Percentiles rank a stretch among this genome's conserved stretches.
Evolutionary conservation across 2,797 vertebrate genomes (phyloP).

Genomic region (Capromys pilorides): DNA sequence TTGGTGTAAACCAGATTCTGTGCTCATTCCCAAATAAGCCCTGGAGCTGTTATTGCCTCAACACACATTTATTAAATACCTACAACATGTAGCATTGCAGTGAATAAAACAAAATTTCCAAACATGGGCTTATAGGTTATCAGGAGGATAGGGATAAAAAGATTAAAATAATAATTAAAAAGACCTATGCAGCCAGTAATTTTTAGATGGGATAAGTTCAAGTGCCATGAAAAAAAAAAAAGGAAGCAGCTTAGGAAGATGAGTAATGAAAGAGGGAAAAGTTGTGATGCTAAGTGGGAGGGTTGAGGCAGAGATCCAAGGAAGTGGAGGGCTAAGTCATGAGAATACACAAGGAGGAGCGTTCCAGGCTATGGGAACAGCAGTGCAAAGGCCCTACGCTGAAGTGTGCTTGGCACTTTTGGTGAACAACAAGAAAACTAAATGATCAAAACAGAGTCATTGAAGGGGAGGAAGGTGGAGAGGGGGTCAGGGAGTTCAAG

Average conservation of each 20-base stretch:
- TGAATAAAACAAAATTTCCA: neutral
- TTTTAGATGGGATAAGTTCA: neutral
- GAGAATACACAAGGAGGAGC: neutral
- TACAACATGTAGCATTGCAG: neutral
- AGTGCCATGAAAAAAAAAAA: neutral
- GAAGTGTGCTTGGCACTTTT: neutral
- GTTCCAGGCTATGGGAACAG: neutral
- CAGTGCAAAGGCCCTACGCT: neutral
- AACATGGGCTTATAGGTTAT: neutral
- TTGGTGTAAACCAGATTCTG: neutral
- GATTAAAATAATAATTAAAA: neutral
- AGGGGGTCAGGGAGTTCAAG: neutral
- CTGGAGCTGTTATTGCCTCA: neutral
- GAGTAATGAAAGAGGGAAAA: accelerated
- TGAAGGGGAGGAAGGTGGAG: neutral
- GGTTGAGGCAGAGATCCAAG: neutral
- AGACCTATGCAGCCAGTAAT: neutral
- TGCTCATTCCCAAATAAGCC: neutral
- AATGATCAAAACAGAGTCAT: neutral
- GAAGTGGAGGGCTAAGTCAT: neutral
- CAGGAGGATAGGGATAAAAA: neutral
- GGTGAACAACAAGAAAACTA: neutral
- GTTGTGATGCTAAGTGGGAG: neutral
- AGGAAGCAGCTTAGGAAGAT: neutral
- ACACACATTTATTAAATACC: neutral